phyloP scores from a whole-genome alignment of 2,888 invertebrate genomes.

The Xanthorhoe spadicearia region DNA sequence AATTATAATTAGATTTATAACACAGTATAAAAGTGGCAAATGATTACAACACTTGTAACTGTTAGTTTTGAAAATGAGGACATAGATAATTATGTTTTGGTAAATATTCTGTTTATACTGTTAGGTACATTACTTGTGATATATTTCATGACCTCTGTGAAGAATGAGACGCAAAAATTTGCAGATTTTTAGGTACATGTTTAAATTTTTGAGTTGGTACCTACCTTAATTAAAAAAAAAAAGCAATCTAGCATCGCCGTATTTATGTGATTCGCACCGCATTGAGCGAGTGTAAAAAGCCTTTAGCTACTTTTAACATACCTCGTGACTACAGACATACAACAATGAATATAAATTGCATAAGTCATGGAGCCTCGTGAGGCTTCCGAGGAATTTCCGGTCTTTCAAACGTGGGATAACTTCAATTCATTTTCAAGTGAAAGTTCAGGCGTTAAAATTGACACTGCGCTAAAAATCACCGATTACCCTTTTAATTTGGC shows the following conservation, averaged over 20 bases:
- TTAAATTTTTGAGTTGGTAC: no score
- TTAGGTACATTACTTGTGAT: not conserved
- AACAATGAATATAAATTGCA: constrained; percentile 33
- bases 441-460: constrained; percentile 44
- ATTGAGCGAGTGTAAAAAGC: not conserved
- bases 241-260: not conserved
- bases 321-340: constrained; percentile 6
- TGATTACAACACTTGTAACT: no score
- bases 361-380: constrained; percentile 42
- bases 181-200: not conserved
- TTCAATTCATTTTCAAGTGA: constrained; percentile 51
- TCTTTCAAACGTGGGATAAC: constrained; percentile 56
- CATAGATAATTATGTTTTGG: not conserved
- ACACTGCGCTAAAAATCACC: constrained; percentile 28
- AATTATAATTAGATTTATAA: no score
- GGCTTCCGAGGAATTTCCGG: constrained; percentile 56
- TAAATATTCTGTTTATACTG: not conserved
- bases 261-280: not conserved
- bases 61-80: constrained; percentile 9
- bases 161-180: not conserved
- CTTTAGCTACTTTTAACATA: not conserved
- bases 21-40: no score
- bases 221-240: no score
- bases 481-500: constrained; percentile 23
- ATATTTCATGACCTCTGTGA: not conserved